Conservation (phyloP, 2,113 vertebrate genomes). For the cattle (Bos taurus) region ARS-UCD2.0 NC_037339.1:55855501-55856000, state of each 20-base stretch:
- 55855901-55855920: not conserved
- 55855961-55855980: not conserved
- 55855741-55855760: not conserved
- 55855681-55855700: too few relatives aligned
- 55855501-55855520: too few relatives aligned
- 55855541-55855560: too few relatives aligned
- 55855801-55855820: not conserved
- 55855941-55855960: not conserved
- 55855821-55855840: not conserved
- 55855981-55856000: not conserved
- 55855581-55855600: too few relatives aligned
- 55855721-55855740: too few relatives aligned
- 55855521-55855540: too few relatives aligned
- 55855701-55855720: too few relatives aligned
- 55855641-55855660: too few relatives aligned
- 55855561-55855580: too few relatives aligned
- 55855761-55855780: not conserved
- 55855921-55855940: not conserved
- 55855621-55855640: too few relatives aligned
- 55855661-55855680: too few relatives aligned
- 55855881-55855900: not conserved
- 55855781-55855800: not conserved
- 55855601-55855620: too few relatives aligned
- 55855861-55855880: not conserved
- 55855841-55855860: not conserved